These are phyloP conservation scores for Stylophora pistillata DNA, from an alignment of 64 coral and sea anemone genomes.

Conservation along the genomic window DNA sequence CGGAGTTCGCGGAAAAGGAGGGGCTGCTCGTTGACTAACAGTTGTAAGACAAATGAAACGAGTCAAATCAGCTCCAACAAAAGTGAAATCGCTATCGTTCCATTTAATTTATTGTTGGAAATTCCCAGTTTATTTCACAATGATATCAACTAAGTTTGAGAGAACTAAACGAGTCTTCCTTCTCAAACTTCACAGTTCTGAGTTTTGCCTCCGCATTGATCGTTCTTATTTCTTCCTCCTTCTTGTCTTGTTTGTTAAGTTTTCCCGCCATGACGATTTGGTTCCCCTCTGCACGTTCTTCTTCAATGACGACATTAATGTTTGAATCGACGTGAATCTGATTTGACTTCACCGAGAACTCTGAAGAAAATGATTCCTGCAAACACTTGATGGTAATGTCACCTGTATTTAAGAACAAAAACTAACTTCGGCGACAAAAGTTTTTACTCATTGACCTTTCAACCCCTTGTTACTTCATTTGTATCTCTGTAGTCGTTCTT, in stretches of 20 bases:
- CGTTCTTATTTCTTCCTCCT: not conserved
- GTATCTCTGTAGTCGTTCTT: too few species aligned
- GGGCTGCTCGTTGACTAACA: too few species aligned
- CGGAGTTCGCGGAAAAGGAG: too few species aligned
- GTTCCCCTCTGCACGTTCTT: constrained; percentile 32
- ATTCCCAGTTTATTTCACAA: not conserved
- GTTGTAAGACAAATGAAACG: too few species aligned
- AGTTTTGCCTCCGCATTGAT: constrained; percentile 53
- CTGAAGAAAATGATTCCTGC: constrained; percentile 14
- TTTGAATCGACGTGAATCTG: constrained; percentile 10
- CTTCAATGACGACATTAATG: not conserved
- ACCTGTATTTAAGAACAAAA: constrained; percentile 2
- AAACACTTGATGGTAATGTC: constrained; percentile 15
- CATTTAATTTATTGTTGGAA: too few species aligned
- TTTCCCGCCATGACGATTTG: constrained; percentile 18
- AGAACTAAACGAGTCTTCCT: constrained; percentile 61
- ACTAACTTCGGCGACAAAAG: not conserved
- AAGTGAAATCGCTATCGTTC: too few species aligned
- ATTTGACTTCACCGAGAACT: constrained; percentile 31
- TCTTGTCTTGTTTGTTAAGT: not conserved
- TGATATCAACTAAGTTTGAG: not conserved
- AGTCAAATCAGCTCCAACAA: too few species aligned
- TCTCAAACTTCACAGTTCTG: constrained; percentile 43
- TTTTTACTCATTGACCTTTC: too few species aligned
- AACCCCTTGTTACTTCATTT: too few species aligned